Evolutionary conservation across 2,113 vertebrate genomes (phyloP), one percentile per base, ranked within the genome.

Genomic region (Myotis yumanensis): DNA sequence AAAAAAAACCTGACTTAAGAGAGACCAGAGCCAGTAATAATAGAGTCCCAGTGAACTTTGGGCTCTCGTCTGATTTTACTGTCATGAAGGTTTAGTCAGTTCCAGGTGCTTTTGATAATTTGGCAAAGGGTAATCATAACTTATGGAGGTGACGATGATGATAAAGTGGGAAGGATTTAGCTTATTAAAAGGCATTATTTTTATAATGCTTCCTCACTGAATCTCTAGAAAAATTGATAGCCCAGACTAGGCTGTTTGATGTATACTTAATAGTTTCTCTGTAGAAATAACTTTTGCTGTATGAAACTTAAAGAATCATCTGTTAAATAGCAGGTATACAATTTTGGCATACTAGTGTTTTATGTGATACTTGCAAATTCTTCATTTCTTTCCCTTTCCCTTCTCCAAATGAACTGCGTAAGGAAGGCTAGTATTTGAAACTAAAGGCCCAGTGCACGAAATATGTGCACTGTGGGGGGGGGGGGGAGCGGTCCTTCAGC

Each of bases 31-130:
- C 46, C 76, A 77, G 73, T 82, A 35, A 46, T 35, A 71, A 17
- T 32, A 28, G 66, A 79, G 87, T 85, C 43, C 40, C 23, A 28
- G 66, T 86, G 96, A 96, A 97, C 97, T 94, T 97, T 86, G 87
- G 32, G 64, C 91, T 93, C 28, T 97, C 17, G 30, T 81, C 66
- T 89, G 89, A 79, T 80, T 81, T 95, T 81, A 62, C 83, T 95
- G 48, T 91, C 23, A 0, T 17, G 43, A 76, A 79, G 23, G 14
- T 76, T 96, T 93, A 91, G 57, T 96, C 77, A 90, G 75, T 79
- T 92, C 22, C 90, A 28, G 54, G 72, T 82, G 52, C 51, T 93
- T 89, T 83, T 71, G 73, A 82, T 94, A 89, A 86, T 75, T 85
- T 25, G 46, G 35, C 43, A 54, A 12, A 59, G 76, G 62, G 25